These are phyloP conservation scores for Python bivittatus DNA, from an alignment of 2,113 vertebrate genomes.

Conservation along the genomic window DNA sequence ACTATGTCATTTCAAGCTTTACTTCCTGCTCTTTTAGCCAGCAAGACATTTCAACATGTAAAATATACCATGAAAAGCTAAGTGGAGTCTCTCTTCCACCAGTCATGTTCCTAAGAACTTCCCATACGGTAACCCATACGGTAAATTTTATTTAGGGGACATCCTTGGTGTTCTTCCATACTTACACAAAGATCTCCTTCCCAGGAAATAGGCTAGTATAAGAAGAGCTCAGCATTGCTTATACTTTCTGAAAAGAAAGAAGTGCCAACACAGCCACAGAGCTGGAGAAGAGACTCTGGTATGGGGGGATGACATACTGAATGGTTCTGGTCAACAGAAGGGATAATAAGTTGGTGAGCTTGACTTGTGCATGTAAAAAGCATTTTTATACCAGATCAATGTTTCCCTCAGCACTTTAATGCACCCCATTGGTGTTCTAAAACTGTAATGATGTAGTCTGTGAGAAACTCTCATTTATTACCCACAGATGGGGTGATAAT, in stretches of 20 bases:
- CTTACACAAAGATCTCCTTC: too few relatives aligned
- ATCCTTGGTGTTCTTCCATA: not conserved
- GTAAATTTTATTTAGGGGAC: not conserved
- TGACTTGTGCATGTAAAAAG: constrained; percentile 75
- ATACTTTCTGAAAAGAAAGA: not conserved
- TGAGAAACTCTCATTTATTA: constrained; percentile 90
- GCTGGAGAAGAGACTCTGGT: not conserved
- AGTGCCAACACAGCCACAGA: not conserved
- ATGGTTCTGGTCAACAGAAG: constrained; percentile 44
- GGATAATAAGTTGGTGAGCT: constrained; percentile 37
- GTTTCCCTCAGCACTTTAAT: constrained; percentile 89
- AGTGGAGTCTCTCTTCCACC: not conserved
- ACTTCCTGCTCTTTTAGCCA: not conserved
- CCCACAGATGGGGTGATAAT: constrained; percentile 89
- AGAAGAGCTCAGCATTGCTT: not conserved
- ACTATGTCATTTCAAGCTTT: not conserved
- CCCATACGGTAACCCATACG: not conserved
- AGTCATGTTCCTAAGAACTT: not conserved
- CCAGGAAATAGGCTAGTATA: not conserved
- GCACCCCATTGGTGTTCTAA: constrained; percentile 89
- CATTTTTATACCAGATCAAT: constrained; percentile 91
- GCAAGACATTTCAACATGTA: not conserved
- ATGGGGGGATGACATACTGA: not conserved
- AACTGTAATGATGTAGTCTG: constrained; percentile 90
- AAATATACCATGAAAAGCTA: not conserved